Conservation (phyloP, 1,140 invertebrate species). For the Drosophila tsacasi region DNA sequence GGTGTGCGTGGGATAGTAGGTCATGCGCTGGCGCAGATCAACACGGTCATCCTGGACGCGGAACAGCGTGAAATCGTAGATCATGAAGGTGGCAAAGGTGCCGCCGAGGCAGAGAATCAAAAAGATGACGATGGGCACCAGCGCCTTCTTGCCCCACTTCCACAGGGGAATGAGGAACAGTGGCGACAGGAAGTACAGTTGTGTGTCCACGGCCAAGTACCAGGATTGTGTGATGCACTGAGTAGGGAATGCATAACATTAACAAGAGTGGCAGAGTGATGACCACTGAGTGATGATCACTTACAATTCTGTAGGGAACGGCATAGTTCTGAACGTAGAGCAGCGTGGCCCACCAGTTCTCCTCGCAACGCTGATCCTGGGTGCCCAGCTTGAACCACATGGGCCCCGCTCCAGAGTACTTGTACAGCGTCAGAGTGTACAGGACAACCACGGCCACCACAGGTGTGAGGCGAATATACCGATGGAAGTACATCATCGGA, state of each 20-base stretch:
- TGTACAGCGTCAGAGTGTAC: constrained; percentile 85
- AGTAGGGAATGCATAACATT: neutral
- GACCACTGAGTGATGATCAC: too few species aligned
- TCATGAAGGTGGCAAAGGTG: constrained; percentile 88
- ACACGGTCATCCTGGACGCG: constrained; percentile 80
- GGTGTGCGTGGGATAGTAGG: constrained; percentile 84
- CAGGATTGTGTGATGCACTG: constrained; percentile 96
- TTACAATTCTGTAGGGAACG: constrained; percentile 79
- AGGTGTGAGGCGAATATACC: constrained; percentile 87
- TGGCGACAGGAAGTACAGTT: constrained; percentile 92
- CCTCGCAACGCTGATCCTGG: constrained; percentile 89
- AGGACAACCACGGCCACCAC: constrained; percentile 87
- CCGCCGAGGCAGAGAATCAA: constrained; percentile 87
- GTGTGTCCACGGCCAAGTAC: constrained; percentile 95
- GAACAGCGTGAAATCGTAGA: constrained; percentile 86
- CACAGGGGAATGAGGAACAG: constrained; percentile 90
- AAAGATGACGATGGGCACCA: constrained; percentile 86
- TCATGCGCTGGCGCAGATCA: constrained; percentile 80
- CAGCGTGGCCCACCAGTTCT: constrained; percentile 94
- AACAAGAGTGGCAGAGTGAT: too few species aligned
- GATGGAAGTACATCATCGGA: constrained; percentile 86
- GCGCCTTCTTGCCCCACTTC: constrained; percentile 88
- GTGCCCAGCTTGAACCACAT: constrained; percentile 86
- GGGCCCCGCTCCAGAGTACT: constrained; percentile 87
- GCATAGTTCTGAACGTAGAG: constrained; percentile 95